Conservation (phyloP, 1,140 invertebrate species). For the Drosophila sp. region DNA sequence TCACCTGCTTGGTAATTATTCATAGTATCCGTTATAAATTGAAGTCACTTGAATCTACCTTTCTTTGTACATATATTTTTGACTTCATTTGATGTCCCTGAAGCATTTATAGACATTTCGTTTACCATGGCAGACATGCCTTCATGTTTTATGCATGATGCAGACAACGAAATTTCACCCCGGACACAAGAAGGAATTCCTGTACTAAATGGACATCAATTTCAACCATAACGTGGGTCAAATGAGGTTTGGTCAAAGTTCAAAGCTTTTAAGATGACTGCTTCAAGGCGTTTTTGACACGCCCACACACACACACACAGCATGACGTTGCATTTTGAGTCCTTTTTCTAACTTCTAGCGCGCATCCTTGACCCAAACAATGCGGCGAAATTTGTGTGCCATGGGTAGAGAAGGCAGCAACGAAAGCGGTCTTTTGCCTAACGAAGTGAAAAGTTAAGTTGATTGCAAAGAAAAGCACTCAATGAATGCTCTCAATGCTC, state of each 20-base stretch:
- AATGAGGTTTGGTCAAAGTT: slow-evolving; percentile 40
- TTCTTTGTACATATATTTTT: background rate
- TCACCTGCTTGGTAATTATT: too few species aligned
- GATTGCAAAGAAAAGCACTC: slow-evolving; percentile 36
- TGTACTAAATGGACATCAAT: slow-evolving; percentile 23
- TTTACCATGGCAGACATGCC: slow-evolving; percentile 44
- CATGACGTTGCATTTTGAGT: slow-evolving; percentile 35
- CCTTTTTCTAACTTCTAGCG: slow-evolving; percentile 8
- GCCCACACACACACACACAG: slow-evolving; percentile 28
- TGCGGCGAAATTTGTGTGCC: slow-evolving; percentile 56
- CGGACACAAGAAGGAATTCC: slow-evolving; percentile 45
- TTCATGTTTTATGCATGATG: slow-evolving; percentile 66
- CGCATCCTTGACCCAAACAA: slow-evolving; percentile 72
- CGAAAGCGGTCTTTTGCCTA: slow-evolving; percentile 1
- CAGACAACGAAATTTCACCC: slow-evolving; percentile 34
- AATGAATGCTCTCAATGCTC: background rate
- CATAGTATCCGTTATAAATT: background rate
- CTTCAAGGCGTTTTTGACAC: slow-evolving; percentile 29
- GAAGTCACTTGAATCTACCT: background rate
- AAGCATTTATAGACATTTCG: slow-evolving; percentile 44
- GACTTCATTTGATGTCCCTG: slow-evolving; percentile 3
- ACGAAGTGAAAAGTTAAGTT: slow-evolving; percentile 45
- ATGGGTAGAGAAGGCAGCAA: background rate
- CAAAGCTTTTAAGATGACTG: slow-evolving; percentile 56
- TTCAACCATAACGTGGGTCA: slow-evolving; percentile 22